These are phyloP conservation scores for Crocuta crocuta DNA, from an alignment of 2,113 vertebrate species.

Conservation along the genomic window DNA sequence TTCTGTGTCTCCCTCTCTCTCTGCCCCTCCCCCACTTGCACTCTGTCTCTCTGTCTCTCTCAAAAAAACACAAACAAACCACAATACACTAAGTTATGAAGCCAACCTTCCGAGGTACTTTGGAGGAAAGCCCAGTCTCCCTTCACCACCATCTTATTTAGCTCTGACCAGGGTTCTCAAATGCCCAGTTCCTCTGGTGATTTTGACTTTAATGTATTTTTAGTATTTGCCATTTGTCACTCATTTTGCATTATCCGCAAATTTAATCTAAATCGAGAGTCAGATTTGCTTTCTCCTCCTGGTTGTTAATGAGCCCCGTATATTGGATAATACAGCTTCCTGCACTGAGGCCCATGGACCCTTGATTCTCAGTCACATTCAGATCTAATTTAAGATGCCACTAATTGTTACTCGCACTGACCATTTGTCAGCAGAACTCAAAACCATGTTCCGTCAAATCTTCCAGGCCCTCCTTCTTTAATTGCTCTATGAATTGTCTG, in stretches of 20 bases:
- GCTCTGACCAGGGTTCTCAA: constrained; percentile 53
- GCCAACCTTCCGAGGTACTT: not conserved
- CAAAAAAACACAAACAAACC: not conserved
- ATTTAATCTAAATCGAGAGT: constrained; percentile 65
- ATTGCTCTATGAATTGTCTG: constrained; percentile 75
- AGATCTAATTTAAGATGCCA: constrained; percentile 74
- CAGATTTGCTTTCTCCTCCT: constrained; percentile 63
- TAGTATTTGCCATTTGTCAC: constrained; percentile 32
- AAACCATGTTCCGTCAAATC: constrained; percentile 45
- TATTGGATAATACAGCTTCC: constrained; percentile 68
- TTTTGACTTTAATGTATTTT: constrained; percentile 55
- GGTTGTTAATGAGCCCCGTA: constrained; percentile 52
- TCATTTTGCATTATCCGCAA: constrained; percentile 49
- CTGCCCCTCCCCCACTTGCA: no score
- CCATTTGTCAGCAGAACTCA: constrained; percentile 73
- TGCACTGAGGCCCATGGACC: constrained; percentile 7
- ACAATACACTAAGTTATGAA: not conserved
- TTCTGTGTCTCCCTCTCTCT: no score
- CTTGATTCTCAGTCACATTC: constrained; percentile 40
- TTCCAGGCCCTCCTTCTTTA: constrained; percentile 51
- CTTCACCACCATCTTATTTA: constrained; percentile 34
- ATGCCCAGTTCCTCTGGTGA: not conserved
- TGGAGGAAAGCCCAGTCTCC: not conserved
- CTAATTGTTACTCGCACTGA: constrained; percentile 52
- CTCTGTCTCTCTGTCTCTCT: no score